phyloP scores from a whole-genome alignment of 1,140 invertebrate species.

The Probaryconus sp. region DNA sequence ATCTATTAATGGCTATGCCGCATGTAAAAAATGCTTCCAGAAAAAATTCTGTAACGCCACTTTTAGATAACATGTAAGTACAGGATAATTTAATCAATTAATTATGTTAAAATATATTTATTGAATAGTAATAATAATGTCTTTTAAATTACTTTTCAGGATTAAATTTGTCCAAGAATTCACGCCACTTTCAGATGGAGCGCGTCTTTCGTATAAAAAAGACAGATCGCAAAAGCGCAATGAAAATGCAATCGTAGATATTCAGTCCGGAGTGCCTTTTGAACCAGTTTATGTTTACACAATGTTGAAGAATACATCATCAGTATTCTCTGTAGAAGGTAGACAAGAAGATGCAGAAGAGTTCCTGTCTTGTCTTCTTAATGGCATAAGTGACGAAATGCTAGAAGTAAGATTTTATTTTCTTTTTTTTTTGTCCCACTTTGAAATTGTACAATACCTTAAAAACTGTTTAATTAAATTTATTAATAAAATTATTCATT shows the following conservation, averaged over 20 bases:
- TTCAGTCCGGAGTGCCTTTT: constrained; percentile 83
- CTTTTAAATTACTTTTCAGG: constrained; percentile 75
- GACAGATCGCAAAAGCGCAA: constrained; percentile 72
- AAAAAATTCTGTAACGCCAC: constrained; percentile 86
- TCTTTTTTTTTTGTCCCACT: constrained; percentile 12
- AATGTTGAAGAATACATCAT: constrained; percentile 86
- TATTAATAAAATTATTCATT: constrained; percentile 60
- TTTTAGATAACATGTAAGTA: constrained; percentile 94
- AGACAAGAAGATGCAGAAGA: constrained; percentile 97
- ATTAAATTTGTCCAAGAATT: constrained; percentile 85
- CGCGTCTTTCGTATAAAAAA: constrained; percentile 76
- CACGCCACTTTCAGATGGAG: constrained; percentile 79
- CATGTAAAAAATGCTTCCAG: constrained; percentile 74
- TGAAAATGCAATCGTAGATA: constrained; percentile 70
- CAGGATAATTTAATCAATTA: constrained; percentile 21
- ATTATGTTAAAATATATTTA: constrained; percentile 17
- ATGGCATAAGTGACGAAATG: constrained; percentile 98
- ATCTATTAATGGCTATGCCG: constrained; percentile 87
- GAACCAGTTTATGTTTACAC: constrained; percentile 91
- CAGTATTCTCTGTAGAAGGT: constrained; percentile 86
- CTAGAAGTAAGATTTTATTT: constrained; percentile 81
- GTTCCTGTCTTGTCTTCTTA: constrained; percentile 93
- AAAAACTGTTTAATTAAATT: constrained; percentile 12
- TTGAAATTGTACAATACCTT: constrained; percentile 14
- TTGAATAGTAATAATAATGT: constrained; percentile 6